Evolutionary conservation across 2,888 invertebrate species (phyloP).

Genomic region (Apotomis turbidana): DNA sequence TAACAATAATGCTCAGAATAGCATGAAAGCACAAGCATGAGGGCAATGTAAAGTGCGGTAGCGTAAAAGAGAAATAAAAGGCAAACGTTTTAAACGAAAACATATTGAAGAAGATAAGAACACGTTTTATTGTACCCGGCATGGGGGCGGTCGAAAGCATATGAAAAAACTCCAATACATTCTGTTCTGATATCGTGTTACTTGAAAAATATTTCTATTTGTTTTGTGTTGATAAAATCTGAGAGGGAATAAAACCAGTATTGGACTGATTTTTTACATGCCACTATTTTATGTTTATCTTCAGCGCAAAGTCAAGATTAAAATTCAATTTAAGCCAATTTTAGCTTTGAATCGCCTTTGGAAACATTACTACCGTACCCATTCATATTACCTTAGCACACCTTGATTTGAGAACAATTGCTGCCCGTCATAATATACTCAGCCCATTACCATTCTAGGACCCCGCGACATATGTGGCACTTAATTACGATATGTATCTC

Average conservation of each 20-base stretch:
- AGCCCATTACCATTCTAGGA: conserved; percentile 37
- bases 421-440: conserved; percentile 29
- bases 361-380: not conserved
- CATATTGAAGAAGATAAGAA: conserved; percentile 71
- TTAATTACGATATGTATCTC: conserved; percentile 63
- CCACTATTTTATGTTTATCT: not conserved
- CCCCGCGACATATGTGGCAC: conserved; percentile 54
- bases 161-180: conserved; percentile 53
- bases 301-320: not conserved
- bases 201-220: conserved; percentile 45
- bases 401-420: conserved; percentile 38
- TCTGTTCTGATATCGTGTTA: conserved; percentile 52
- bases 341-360: conserved; percentile 11
- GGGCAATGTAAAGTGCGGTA: conserved; percentile 59
- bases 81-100: conserved; percentile 72
- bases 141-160: conserved; percentile 65
- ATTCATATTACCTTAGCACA: conserved; percentile 30
- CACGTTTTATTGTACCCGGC: conserved; percentile 69
- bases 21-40: conserved; percentile 51
- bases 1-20: conserved; percentile 47
- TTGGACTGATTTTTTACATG: not conserved
- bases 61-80: conserved; percentile 65
- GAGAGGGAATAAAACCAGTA: conserved; percentile 28
- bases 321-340: not conserved
- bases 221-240: conserved; percentile 40